Evolutionary conservation across 2,888 invertebrate species (phyloP), one percentile per base, ranked within the genome.

Genomic region (Drosophila cognata): DNA sequence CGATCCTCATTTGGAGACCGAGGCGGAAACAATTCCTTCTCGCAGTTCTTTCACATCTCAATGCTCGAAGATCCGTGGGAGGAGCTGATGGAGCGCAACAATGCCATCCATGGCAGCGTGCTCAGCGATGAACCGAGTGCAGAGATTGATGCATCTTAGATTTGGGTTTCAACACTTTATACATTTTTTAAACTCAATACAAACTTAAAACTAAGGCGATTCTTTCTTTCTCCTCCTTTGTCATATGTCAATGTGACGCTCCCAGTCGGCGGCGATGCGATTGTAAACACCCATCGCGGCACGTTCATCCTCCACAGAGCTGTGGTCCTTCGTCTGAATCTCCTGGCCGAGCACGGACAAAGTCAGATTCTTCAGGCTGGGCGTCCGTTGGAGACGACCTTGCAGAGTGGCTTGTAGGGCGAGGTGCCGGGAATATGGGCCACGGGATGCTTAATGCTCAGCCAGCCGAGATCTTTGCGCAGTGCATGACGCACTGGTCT

Each of bases 31-130:
- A 46, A 63, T 6, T 69, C 70, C 4, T 69, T 67, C 31, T 51
- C 78, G 0, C 74, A 78, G 6, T 93, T 91, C 62, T 89, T 88
- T 50, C 93, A 93, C 71, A 83, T 75, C 2, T 91, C 92, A 1
- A 93, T 93, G 92, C 71, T 93, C 0, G 91, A 92, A 58, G 93
- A 93, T 73, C 93, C 93, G 0, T 93, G 93, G 93, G 77, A 72
- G 0, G 89, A 91, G 2, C 68, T 93, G 6, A 77, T 92, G 70
- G 83, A 90, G 33, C 88, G 92, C 1, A 81, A 91, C 46, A 81
- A 84, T 63, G 88, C 91, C 2, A 88, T 92, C 33, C 73, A 82
- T 21, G 77, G 81, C 21, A 91, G 87, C 65, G 65, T 74, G 46
- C 73, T 84, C 7, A 53, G 59, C 31, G 52, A 70, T 1, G 21